Evolutionary conservation across 2,888 invertebrate genomes (phyloP).

Genomic region (Barypeithes pellucidus): DNA sequence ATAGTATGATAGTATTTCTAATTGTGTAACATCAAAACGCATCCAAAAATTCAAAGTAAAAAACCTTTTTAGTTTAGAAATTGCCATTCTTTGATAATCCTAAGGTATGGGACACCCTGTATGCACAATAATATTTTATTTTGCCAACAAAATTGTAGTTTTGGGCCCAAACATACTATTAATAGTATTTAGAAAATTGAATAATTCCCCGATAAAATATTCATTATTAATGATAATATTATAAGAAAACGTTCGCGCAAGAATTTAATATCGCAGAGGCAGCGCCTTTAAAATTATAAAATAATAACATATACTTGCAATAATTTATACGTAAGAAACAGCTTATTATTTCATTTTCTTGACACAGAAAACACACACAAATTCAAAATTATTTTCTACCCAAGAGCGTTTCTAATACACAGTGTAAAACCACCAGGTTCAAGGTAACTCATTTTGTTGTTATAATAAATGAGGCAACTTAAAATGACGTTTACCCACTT

Average conservation of each 20-base stretch:
- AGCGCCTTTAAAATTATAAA: conserved; percentile 10
- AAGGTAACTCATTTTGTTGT: conserved; percentile 33
- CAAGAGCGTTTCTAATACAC: conserved; percentile 32
- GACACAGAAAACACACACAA: conserved; percentile 32
- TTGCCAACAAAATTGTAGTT: too few relatives aligned
- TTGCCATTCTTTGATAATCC: too few relatives aligned
- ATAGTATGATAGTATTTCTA: too few relatives aligned
- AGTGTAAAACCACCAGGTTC: conserved; percentile 33
- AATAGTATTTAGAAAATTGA: neutral
- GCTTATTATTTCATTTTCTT: conserved; percentile 26
- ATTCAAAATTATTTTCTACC: conserved; percentile 34
- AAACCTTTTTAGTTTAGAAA: too few relatives aligned
- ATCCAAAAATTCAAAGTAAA: too few relatives aligned
- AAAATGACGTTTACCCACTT: conserved; percentile 20
- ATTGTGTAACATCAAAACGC: too few relatives aligned
- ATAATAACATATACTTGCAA: conserved; percentile 22
- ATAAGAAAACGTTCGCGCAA: neutral
- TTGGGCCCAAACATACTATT: neutral
- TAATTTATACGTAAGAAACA: conserved; percentile 9
- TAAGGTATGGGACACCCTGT: too few relatives aligned
- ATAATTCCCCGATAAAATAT: neutral
- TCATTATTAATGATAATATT: neutral
- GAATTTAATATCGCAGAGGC: neutral
- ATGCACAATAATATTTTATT: too few relatives aligned
- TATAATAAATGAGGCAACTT: conserved; percentile 24